Evolutionary conservation across 2,888 invertebrate species (phyloP).

Genomic region (Drosophila anomalipes): DNA sequence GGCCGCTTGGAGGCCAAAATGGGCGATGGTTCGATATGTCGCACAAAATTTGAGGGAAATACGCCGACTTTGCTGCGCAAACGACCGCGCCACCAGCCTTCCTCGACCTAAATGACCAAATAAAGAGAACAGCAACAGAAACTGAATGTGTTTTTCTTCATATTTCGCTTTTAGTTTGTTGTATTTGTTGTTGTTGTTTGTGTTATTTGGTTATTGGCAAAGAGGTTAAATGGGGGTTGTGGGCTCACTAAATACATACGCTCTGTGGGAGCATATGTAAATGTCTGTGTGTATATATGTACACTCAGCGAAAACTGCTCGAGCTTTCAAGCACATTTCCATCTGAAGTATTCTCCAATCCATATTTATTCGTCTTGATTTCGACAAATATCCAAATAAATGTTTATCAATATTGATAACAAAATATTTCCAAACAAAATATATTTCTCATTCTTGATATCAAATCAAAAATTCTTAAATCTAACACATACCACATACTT

Average conservation of each 20-base stretch:
- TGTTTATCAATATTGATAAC: not conserved
- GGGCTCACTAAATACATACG: slow-evolving; percentile 29
- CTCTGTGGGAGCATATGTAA: slow-evolving; percentile 7
- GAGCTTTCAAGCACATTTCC: not conserved
- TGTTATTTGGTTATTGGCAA: slow-evolving; percentile 70
- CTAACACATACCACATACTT: not conserved
- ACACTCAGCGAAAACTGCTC: slow-evolving; percentile 2
- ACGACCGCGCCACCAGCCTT: slow-evolving; percentile 97
- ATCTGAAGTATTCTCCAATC: not conserved
- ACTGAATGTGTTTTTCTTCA: slow-evolving; percentile 21
- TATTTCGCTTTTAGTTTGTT: slow-evolving; percentile 40
- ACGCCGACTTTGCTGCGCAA: slow-evolving; percentile 94
- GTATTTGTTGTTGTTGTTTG: slow-evolving; percentile 29
- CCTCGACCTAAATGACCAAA: slow-evolving; percentile 88
- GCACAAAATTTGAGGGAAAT: slow-evolving; percentile 98
- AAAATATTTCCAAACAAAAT: not conserved
- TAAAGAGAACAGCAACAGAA: slow-evolving; percentile 32
- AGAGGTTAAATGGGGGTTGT: slow-evolving; percentile 78
- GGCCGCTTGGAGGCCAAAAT: slow-evolving; percentile 84
- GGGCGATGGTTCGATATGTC: slow-evolving; percentile 86
- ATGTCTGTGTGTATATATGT: not conserved
- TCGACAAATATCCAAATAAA: not conserved
- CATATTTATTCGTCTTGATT: not conserved
- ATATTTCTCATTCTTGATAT: not conserved
- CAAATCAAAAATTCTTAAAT: not conserved